phyloP scores from a whole-genome alignment of 2,797 vertebrate species.

The Rhyacichthys aspro region DNA sequence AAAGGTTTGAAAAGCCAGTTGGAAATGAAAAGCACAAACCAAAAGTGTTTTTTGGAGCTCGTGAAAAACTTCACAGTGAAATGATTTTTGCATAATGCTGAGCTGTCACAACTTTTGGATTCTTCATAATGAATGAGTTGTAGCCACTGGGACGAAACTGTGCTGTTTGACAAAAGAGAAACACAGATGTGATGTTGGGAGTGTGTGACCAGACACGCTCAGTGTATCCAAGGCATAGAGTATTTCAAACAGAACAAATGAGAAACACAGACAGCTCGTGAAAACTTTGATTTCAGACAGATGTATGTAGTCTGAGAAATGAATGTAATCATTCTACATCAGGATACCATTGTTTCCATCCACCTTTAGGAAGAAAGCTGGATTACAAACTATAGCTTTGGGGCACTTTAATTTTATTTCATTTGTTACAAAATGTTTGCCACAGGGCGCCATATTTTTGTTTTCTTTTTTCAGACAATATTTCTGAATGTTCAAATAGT shows the following conservation, averaged over 20 bases:
- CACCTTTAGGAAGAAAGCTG: too few relatives aligned
- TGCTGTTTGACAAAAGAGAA: conserved; percentile 15
- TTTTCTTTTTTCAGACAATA: too few relatives aligned
- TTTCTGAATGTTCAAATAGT: too few relatives aligned
- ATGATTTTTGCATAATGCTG: conserved; percentile 37
- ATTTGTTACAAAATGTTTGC: too few relatives aligned
- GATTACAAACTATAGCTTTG: neutral
- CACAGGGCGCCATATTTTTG: too few relatives aligned
- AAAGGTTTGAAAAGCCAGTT: conserved; percentile 5
- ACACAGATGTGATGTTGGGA: conserved; percentile 26
- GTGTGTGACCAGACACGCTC: neutral
- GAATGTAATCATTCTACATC: neutral
- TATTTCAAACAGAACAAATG: conserved; percentile 12
- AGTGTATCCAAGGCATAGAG: neutral
- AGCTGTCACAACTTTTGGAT: conserved; percentile 39
- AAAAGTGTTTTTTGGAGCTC: neutral
- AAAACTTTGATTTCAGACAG: neutral
- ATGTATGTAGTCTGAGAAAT: neutral
- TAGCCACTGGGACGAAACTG: conserved; percentile 20
- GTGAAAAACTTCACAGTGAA: conserved; percentile 33
- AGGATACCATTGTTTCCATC: neutral
- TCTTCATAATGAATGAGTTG: conserved; percentile 40
- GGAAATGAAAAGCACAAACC: conserved; percentile 1
- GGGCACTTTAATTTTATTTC: too few relatives aligned
- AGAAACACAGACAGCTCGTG: neutral